Base-by-base conservation (phyloP, 2,888 invertebrate species). In the Argyresthia goedartella region DNA sequence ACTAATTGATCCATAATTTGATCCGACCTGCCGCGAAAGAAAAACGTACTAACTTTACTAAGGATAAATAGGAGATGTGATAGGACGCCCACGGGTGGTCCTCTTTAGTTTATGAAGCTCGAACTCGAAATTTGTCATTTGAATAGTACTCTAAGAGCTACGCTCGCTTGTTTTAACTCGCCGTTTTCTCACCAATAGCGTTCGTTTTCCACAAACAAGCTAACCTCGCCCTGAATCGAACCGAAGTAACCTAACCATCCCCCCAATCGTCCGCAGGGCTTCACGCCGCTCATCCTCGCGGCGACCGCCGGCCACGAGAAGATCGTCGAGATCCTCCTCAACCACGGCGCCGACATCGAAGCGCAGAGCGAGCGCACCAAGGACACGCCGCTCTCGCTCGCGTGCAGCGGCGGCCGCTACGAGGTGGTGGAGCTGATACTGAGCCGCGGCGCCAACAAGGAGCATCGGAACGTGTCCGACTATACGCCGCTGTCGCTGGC, bases 341-440 rank as follows among this genome's bases (percentile, higher is more conserved):
- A 96, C 77, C 92, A 95, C 78, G 94, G 94, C 58, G 98, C 98
- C n/a, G 97, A 98, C 72, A 93, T 99, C 63, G 99, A 99, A 77
- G 99, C 99, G 39, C 98, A 99, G 86, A 98, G 98, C 0, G 99
- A 99, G 80, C 91, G 99, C 66, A 99, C 99, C 59, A 99, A 99
- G 88, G 99, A 99, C 81, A 99, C 99, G 13, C 98, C 99, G 0
- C 87, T 99, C 16, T 98, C 98, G 53, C 88, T 99, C 53, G 99
- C 99, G 1, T 99, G 99, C 85, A 97, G 97, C 54, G 98, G 98
- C 51, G 99, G 99, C 11, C 90, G 98, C 60, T 98, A 96, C 78
- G 99, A 49, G 49, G 93, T 98, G 41, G 98, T 98, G 1, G 98
- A 98, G 68, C 84, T 98, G 51, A 88, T 99, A 56, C 88, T 99